Conservation (phyloP, 64 coral and sea anemone genomes). For the Hydrozoanthus tunicans region DNA sequence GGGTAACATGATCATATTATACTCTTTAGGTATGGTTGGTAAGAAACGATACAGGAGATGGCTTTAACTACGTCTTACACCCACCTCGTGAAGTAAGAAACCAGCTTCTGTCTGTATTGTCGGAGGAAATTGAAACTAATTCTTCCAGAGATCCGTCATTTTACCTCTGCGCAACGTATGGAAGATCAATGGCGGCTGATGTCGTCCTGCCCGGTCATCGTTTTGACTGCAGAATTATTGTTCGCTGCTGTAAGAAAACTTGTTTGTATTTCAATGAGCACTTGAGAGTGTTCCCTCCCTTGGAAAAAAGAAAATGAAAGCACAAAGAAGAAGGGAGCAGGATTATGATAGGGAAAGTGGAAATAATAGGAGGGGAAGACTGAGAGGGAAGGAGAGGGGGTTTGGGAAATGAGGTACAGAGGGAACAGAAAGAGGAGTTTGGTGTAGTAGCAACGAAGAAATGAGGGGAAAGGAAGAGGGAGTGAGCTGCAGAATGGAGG, state of each 20-base stretch:
- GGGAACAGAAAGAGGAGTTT: background rate
- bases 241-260: constrained; percentile 25
- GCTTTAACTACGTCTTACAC: background rate
- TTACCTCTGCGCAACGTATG: constrained; percentile 27
- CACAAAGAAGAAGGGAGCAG: too few species aligned
- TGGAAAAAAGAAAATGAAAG: background rate
- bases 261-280: background rate
- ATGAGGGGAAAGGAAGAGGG: too few species aligned
- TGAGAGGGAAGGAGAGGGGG: background rate
- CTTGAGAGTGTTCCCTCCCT: too few species aligned
- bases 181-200: background rate
- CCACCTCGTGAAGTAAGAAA: constrained; percentile 33
- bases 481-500: too few species aligned
- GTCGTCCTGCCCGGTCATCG: constrained; percentile 27
- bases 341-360: background rate
- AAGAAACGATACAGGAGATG: background rate
- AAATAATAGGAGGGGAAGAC: background rate
- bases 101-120: background rate
- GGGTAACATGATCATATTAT: background rate
- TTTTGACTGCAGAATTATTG: constrained; percentile 38
- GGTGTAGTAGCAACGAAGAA: background rate
- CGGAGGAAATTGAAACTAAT: background rate
- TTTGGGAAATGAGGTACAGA: too few species aligned
- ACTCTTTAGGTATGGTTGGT: constrained; percentile 14
- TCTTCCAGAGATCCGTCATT: constrained; percentile 45